Base-by-base conservation (phyloP, 2,797 vertebrate species). In the Anguilla megastoma region DNA sequence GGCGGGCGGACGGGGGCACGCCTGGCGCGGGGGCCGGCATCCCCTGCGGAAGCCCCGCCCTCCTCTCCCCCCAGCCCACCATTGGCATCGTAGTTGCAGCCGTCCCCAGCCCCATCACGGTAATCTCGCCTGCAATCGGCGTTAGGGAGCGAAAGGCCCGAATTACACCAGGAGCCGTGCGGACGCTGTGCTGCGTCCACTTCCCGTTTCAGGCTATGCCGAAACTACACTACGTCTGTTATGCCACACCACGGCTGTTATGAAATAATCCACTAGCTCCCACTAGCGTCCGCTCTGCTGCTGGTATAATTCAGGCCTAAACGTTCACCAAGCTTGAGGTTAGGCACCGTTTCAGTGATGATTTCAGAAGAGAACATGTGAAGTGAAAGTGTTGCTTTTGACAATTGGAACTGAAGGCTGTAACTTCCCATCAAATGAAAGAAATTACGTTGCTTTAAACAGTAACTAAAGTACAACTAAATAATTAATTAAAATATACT, bases 101-200 rank as follows among this genome's bases (percentile, higher is more conserved):
- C 76, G 98, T 99, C 74, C 97, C 97, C 21, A 99, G 98, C 91
- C 99, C 99, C 0, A 97, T 98, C 92, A 98, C 97, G 95, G 98
- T 99, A 96, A 96, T 93, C 79, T 56, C 79, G 50, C 36, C 41
- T 8, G 4, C 76, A 9, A 3, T 36, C 2, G 33, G 12, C 18
- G 24, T 14, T 5, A 1, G 63, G 63, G 24, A 66, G 24, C 63
- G 6, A 3, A 66, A 66, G 63, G 63, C 21, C 63, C n/a, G 4
- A 66, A 66, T 66, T 66, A 24, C n/a, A 7, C 63, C 63, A 9
- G 63, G n/a, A 66, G 24, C n/a, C 3, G 24, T 27, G 63, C 24
- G 9, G 63, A 66, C 58, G n/a, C 7, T 16, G 21, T 60, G 14
- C 4, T 16, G 58, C 21, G 16, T 60, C 21, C 58, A 24, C 58